Conservation (phyloP, 1,140 invertebrate genomes). For the Zeugodacus cucurbitae region DNA sequence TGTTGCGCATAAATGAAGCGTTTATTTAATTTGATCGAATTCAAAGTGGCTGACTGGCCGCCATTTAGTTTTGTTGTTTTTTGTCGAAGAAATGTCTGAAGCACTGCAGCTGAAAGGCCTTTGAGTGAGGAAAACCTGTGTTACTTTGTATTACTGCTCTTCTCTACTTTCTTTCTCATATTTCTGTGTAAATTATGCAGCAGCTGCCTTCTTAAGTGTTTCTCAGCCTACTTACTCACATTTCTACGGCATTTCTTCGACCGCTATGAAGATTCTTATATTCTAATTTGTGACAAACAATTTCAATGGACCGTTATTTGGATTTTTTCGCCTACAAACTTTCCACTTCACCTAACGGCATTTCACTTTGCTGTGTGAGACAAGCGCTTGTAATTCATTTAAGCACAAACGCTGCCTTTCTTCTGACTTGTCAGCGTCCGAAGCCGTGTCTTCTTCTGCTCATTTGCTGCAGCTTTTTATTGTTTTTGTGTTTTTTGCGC, state of each 20-base stretch:
- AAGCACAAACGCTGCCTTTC: background rate
- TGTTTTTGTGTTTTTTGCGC: background rate
- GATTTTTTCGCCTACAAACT: slow-evolving; percentile 4
- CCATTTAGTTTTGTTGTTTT: background rate
- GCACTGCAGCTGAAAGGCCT: background rate
- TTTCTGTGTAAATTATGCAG: background rate
- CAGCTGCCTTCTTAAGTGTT: background rate
- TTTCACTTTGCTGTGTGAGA: background rate
- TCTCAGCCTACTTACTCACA: background rate
- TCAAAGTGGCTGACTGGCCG: background rate
- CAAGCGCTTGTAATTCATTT: slow-evolving; percentile 23
- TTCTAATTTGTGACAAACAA: slow-evolving; percentile 43
- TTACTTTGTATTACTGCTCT: too few species aligned
- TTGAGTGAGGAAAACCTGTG: background rate
- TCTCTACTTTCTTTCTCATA: too few species aligned
- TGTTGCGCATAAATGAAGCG: background rate
- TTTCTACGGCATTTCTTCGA: background rate
- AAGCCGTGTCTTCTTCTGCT: slow-evolving; percentile 1
- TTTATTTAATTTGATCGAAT: background rate
- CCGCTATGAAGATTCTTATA: background rate
- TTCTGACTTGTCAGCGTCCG: background rate
- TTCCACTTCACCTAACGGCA: background rate
- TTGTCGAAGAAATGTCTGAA: background rate
- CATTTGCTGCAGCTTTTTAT: background rate
- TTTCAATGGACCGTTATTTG: slow-evolving; percentile 35